Percentiles rank a stretch among this genome's conserved stretches.
phyloP scores from a whole-genome alignment of 1,140 invertebrate genomes.

The Diachasma alloeum region DNA sequence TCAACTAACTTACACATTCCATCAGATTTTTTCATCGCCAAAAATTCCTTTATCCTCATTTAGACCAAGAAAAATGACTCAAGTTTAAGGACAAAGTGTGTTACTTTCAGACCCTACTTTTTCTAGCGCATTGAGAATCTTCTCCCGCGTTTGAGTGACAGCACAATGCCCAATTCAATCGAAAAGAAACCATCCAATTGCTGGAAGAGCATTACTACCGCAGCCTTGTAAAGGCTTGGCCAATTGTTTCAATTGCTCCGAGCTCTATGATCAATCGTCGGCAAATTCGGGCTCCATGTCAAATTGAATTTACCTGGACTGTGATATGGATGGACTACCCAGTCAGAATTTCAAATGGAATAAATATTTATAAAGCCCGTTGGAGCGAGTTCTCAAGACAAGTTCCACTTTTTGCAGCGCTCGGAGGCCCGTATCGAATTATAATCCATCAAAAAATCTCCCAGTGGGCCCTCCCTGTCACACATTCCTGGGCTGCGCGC shows the following conservation, averaged over 20 bases:
- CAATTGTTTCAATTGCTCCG: background rate
- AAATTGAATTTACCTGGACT: background rate
- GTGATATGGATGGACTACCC: background rate
- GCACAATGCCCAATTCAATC: background rate
- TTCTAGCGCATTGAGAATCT: no score
- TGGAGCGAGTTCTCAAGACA: conserved; percentile 21
- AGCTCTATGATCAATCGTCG: conserved; percentile 10
- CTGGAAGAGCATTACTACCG: background rate
- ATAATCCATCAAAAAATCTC: background rate
- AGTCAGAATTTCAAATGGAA: background rate
- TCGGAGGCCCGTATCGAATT: background rate
- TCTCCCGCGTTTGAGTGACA: no score
- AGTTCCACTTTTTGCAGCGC: background rate
- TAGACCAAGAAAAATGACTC: no score
- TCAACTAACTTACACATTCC: no score
- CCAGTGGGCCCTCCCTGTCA: background rate
- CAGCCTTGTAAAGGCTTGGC: background rate
- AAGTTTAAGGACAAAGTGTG: no score
- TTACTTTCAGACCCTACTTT: no score
- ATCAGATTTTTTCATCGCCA: no score
- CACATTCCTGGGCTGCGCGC: background rate
- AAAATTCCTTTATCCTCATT: no score
- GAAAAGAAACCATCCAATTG: background rate
- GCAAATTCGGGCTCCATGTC: conserved; percentile 9
- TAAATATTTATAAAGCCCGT: conserved; percentile 39